phyloP scores from a whole-genome alignment of 2,797 vertebrate genomes.

The Rhinichthys osculus region DNA sequence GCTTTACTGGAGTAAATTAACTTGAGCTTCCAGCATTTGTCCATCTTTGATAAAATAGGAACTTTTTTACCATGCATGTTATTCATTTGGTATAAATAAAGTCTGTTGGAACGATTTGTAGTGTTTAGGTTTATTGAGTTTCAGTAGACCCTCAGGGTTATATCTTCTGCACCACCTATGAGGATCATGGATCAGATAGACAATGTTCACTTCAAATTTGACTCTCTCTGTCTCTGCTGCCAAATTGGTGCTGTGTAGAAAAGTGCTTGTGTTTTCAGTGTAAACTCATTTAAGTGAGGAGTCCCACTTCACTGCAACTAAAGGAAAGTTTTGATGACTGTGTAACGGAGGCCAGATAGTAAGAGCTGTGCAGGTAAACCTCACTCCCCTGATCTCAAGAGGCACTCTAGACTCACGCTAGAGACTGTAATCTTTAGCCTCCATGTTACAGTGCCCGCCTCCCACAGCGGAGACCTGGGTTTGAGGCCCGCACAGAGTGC shows the following conservation, averaged over 20 bases:
- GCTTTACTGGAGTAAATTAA: not conserved
- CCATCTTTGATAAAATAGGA: not conserved
- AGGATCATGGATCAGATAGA: not conserved
- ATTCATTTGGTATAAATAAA: not conserved
- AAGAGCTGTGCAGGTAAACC: too few species aligned
- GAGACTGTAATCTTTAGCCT: too few species aligned
- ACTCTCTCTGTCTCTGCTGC: not conserved
- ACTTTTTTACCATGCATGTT: not conserved
- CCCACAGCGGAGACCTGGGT: too few species aligned
- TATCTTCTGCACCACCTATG: not conserved
- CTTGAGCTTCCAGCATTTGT: constrained; percentile 4
- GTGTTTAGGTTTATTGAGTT: not conserved
- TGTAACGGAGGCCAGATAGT: too few species aligned
- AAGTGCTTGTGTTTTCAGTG: not conserved
- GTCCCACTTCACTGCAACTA: not conserved
- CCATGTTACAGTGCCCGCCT: too few species aligned
- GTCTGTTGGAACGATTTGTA: not conserved
- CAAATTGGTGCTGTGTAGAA: not conserved
- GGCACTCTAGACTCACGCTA: too few species aligned
- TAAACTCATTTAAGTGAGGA: not conserved
- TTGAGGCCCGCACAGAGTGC: too few species aligned
- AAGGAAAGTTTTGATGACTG: not conserved
- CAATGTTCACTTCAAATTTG: not conserved
- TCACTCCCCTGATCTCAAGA: too few species aligned
- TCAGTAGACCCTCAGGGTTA: not conserved